Base-by-base conservation (phyloP, 2,797 vertebrate species). In the Rhynchotus rufescens region DNA sequence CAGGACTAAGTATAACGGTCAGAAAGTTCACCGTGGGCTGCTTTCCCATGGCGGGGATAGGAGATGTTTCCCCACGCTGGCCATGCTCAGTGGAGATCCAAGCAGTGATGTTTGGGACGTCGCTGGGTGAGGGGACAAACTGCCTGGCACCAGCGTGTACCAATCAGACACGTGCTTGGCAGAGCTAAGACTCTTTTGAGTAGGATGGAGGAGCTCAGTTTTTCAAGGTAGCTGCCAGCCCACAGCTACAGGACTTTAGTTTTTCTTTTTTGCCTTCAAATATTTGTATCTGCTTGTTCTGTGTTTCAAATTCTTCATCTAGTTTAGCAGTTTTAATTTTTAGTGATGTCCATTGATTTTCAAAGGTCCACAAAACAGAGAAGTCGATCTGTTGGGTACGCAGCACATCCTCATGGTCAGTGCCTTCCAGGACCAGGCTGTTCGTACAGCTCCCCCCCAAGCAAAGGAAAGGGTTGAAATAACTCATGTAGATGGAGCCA, bases 131-230 rank as follows among this genome's bases (percentile, higher is more conserved):
- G 28, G 51, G 51, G 51, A 54, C 26, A 54, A 54, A 54, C 22
- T 16, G 26, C 51, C 26, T 54, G 26, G 51, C 51, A 54, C 26
- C 51, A 30, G 15, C 9, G 26, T 54, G 16, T 28, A 54, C 19
- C 52, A 8, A 19, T 17, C 10, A 7, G 44, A 16, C 12, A 15
- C 2, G 45, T 59, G 64, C 30, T 22, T 60, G 65, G 69, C 25
- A 74, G 62, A 1, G 51, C 15, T 15, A 54, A 54, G 52, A 30
- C 28, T 17, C 28, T 28, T 32, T 1, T 1, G 59, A 36, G 34
- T 40, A 42, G 59, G 66, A 45, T 0, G 5, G 21, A 14, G 3
- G 0, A 4, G 14, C 25, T 1, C 3, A 34, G 30, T 32, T 61
- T 44, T 69, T 44, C 40, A 9, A 57, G 40, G 36, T 4, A 86